Base-by-base conservation (phyloP, 2,888 invertebrate genomes). In the Diploptera punctata region DNA sequence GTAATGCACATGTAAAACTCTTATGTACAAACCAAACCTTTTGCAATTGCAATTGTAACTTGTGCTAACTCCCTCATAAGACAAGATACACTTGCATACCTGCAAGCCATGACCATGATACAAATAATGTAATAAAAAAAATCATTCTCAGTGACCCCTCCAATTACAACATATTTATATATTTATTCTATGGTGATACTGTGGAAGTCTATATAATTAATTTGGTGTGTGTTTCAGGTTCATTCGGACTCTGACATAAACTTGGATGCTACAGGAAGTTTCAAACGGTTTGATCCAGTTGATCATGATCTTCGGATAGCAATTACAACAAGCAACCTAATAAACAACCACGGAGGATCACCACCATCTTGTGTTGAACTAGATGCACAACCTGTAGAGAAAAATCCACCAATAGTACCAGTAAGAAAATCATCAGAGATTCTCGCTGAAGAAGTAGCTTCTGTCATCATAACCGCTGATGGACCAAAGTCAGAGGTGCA, bases 161-260 rank as follows among this genome's bases (percentile, higher is more conserved):
- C n/a, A n/a, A n/a, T n/a, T n/a, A n/a, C n/a, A n/a, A n/a, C n/a
- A n/a, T n/a, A n/a, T n/a, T n/a, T n/a, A n/a, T n/a, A n/a, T n/a
- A n/a, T n/a, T n/a, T n/a, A n/a, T n/a, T n/a, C n/a, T n/a, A n/a
- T n/a, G n/a, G n/a, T n/a, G n/a, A n/a, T n/a, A n/a, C n/a, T n/a
- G n/a, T n/a, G n/a, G n/a, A n/a, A n/a, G n/a, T n/a, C n/a, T n/a
- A n/a, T n/a, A n/a, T n/a, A n/a, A n/a, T n/a, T n/a, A n/a, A n/a
- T n/a, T n/a, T n/a, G n/a, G n/a, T n/a, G n/a, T n/a, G n/a, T n/a
- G n/a, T n/a, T 26, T 21, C 80, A 90, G 89, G 87, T 89, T 43
- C 87, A 88, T 77, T 89, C 89, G 0, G 89, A 90, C 74, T 89
- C 89, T 2, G 90, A 90, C 78, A 86, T 89, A 73, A 83, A 87